Conservation (phyloP, 2,113 vertebrate species). For the Cinclus mexicanus region DNA sequence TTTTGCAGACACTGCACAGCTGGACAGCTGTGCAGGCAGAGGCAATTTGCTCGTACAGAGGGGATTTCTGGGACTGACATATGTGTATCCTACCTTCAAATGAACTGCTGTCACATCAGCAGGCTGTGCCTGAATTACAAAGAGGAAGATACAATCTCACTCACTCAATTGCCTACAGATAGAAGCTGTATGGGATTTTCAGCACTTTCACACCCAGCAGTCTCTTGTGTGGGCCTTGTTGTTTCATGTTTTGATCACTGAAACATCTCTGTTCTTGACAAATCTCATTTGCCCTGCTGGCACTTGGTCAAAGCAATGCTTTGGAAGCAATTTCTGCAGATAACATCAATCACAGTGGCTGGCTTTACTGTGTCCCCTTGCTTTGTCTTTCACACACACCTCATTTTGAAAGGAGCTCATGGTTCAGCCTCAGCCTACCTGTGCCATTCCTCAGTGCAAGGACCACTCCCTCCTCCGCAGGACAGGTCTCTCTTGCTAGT, state of each 20-base stretch:
- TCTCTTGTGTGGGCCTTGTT: not conserved
- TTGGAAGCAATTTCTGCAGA: not conserved
- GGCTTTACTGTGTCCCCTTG: rapidly evolving
- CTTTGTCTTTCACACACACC: not conserved
- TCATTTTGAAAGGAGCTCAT: not conserved
- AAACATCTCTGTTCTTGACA: not conserved
- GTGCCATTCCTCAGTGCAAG: not conserved
- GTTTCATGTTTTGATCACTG: not conserved
- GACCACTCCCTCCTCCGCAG: not conserved
- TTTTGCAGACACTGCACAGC: not conserved
- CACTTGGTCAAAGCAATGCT: not conserved
- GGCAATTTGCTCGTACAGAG: not conserved
- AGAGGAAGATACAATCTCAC: not conserved
- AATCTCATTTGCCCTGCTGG: not conserved
- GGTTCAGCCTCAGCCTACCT: not conserved
- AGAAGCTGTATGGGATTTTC: not conserved
- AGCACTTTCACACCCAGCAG: not conserved
- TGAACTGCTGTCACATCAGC: not conserved
- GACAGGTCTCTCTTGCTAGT: not conserved
- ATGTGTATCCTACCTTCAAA: not conserved
- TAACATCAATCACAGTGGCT: not conserved
- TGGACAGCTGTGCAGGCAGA: not conserved
- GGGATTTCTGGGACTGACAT: not conserved
- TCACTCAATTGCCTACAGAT: not conserved
- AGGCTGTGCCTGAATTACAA: not conserved